Evolutionary conservation across 2,888 invertebrate species (phyloP), one percentile per base, ranked within the genome.

Genomic region (Melieria omissa): DNA sequence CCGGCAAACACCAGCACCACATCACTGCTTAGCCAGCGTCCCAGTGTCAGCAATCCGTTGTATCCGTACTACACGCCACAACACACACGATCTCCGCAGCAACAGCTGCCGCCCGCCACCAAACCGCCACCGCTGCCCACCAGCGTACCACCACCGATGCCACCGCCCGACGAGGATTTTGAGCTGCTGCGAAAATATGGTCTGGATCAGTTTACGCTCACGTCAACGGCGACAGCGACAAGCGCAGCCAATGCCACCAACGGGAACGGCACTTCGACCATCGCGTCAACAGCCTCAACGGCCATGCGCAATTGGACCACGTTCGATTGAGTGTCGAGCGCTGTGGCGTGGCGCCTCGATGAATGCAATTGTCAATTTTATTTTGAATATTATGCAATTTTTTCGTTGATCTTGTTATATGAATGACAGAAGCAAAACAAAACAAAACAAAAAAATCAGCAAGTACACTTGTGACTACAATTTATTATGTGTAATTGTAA

Each of bases 21-120:
- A 65, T 71, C 76, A 8, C 16, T 16, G 10, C 10, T 16, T 8
- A 57, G 42, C 49, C 58, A 58, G 16, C 52, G 14, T 12, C 9
- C 52, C 69, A 83, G 80, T 73, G 77, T 82, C 60, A 84, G 80
- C 73, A 89, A 89, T 83, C 89, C 89, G 1, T 75, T 89, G 4
- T 89, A 89, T 79, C 88, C 89, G 1, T 89, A 88, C 75, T 89
- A 88, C 78, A 84, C 88, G 65, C 88, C 89, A 16, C 83, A 86
- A 71, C 85, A 85, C 74, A 81, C 76, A 60, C 78, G 79, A 77
- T 80, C 72, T 74, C 80, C 16, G 52, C 66, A 67, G n/a, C 66
- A 57, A n/a, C 66, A 67, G 49, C 47, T 49, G 10, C 65, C 58
- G 16, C 41, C 77, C 65, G 76, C 78, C 47, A 65, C 46, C 60